Evolutionary conservation across 2,113 vertebrate genomes (phyloP), one percentile per base, ranked within the genome.

Genomic region (Protomyctophum bolini): DNA sequence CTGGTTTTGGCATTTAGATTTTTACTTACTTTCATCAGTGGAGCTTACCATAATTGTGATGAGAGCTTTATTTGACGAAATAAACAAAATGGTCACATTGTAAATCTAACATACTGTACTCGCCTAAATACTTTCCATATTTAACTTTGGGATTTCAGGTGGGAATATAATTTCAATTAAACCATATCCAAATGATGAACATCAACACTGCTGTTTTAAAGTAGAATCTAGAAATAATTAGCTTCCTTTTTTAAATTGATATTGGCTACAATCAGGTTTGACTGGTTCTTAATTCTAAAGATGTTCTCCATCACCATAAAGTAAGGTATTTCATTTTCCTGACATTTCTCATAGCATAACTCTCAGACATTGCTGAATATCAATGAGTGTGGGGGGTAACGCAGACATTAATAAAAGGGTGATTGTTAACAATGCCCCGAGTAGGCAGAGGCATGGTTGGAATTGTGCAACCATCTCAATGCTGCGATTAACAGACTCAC

Each of bases 401-500:
- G 88, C 79, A 59, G 80, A 73, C 86, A 61, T 90, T 88, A 88
- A 94, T 94, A 91, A 94, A 91, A 90, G 93, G 76, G 14, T 83
- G 86, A 94, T 94, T 94, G 93, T 94, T 93, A 87, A 79, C 62
- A 54, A 70, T 76, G 89, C 68, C 68, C 75, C 33, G 90, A 89
- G 92, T 94, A 92, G 93, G 93, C 92, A 91, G 92, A 89, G 92
- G 92, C 92, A 93, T 92, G 93, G 91, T 83, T 93, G 92, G 92
- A 92, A 93, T 92, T 92, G 93, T 89, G 89, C 84, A 80, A 77
- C 79, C 80, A 67, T 88, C 83, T 94, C 92, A 93, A 92, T 92
- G 91, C 91, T 84, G 83, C 76, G 82, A 91, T 90, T 92, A 92
- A 92, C 86, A 89, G 87, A 79, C 85, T 79, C 77, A 66, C 68